Evolutionary conservation across 2,113 vertebrate species (phyloP).

Genomic region (Gallinago media): DNA sequence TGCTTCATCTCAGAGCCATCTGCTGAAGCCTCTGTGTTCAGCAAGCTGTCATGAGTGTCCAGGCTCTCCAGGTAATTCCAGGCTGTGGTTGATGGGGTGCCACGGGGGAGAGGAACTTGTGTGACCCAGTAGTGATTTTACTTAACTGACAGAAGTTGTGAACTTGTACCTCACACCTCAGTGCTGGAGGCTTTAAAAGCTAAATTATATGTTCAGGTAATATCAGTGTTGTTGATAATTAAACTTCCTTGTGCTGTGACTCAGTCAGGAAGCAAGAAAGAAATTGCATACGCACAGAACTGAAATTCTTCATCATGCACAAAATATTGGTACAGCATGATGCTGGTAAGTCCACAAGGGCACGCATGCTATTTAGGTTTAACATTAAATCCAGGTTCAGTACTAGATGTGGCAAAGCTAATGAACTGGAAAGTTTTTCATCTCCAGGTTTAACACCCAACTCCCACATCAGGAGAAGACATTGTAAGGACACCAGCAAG

Average conservation of each 20-base stretch:
- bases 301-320: not conserved
- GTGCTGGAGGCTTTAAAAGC: not conserved
- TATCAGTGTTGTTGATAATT: not conserved
- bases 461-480: not conserved
- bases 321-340: not conserved
- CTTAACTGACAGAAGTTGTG: not conserved
- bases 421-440: rapidly evolving
- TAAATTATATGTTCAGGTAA: not conserved
- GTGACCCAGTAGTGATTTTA: not conserved
- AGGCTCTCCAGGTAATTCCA: not conserved
- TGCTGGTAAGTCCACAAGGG: not conserved
- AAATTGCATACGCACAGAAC: not conserved
- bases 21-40: not conserved
- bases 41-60: not conserved
- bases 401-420: not conserved
- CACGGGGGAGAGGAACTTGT: not conserved
- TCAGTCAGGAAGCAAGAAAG: not conserved
- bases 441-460: not conserved
- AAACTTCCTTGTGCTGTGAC: not conserved
- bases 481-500: not conserved
- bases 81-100: not conserved
- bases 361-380: not conserved
- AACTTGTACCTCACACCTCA: not conserved
- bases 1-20: not conserved
- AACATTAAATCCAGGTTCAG: not conserved